These are phyloP conservation scores for Criorhina ranunculi DNA, from an alignment of 2,888 invertebrate species.

Conservation along the genomic window DNA sequence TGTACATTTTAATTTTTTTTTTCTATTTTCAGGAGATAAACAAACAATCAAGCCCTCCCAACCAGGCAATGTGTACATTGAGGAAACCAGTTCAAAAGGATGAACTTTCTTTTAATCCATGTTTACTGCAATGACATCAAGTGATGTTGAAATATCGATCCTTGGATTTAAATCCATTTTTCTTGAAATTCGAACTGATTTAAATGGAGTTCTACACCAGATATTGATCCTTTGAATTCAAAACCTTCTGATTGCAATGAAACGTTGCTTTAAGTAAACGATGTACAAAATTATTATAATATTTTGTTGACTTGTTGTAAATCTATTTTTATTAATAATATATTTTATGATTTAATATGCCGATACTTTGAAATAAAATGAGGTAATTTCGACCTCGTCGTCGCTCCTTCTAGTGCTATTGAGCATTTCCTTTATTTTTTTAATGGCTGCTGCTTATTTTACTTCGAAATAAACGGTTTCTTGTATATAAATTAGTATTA, in stretches of 20 bases:
- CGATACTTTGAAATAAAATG: constrained; percentile 78
- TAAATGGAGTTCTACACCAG: constrained; percentile 19
- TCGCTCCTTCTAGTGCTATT: constrained; percentile 48
- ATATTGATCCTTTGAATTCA: constrained; percentile 51
- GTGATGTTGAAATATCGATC: constrained; percentile 41
- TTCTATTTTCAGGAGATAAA: constrained; percentile 79
- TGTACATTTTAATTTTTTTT: constrained; percentile 36
- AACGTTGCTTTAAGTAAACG: constrained; percentile 74
- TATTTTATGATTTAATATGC: constrained; percentile 77
- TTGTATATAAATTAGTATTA: constrained; percentile 70
- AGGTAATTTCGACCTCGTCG: constrained; percentile 77
- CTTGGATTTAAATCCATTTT: constrained; percentile 57
- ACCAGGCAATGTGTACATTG: constrained; percentile 84
- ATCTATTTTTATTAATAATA: constrained; percentile 76
- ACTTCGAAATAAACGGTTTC: constrained; percentile 55
- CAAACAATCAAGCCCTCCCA: constrained; percentile 82
- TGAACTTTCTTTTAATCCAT: constrained; percentile 73
- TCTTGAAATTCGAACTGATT: constrained; percentile 59
- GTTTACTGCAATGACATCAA: constrained; percentile 34
- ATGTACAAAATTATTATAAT: constrained; percentile 76
- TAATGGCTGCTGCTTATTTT: constrained; percentile 70
- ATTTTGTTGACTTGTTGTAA: constrained; percentile 83
- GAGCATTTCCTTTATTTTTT: constrained; percentile 56
- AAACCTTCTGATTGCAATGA: constrained; percentile 65
- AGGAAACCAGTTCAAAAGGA: constrained; percentile 82